These are phyloP conservation scores for Siniperca obscura DNA, from an alignment of 2,797 vertebrate genomes.

Conservation along the genomic window DNA sequence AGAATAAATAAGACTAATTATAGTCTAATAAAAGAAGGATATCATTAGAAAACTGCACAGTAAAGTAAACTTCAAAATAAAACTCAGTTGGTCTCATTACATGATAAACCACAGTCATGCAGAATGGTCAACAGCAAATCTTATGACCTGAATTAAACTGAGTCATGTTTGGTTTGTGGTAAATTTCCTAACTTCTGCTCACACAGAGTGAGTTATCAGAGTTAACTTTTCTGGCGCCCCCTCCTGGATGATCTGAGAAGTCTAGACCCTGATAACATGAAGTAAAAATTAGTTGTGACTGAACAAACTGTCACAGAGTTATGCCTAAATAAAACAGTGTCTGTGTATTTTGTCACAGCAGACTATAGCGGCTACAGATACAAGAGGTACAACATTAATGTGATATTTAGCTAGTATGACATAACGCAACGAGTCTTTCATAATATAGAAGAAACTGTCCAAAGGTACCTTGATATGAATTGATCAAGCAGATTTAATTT, in stretches of 20 bases:
- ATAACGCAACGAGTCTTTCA: background rate
- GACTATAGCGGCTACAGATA: background rate
- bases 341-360: background rate
- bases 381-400: background rate
- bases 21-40: background rate
- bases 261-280: too few species aligned
- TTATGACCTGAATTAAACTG: background rate
- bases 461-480: background rate
- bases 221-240: background rate
- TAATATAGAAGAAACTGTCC: background rate
- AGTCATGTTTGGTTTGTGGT: background rate
- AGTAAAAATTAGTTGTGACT: background rate
- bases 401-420: background rate
- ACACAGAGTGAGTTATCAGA: too few species aligned
- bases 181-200: background rate
- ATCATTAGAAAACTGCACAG: background rate
- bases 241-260: conserved; percentile 13
- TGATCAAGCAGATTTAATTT: background rate
- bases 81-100: background rate
- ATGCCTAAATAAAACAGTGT: background rate
- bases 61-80: background rate
- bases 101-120: background rate
- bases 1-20: too few species aligned
- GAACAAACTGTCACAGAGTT: background rate
- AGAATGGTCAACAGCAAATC: background rate